These are phyloP conservation scores for Myiozetetes cayanensis DNA, from an alignment of 2,113 vertebrate species.

Conservation along the genomic window DNA sequence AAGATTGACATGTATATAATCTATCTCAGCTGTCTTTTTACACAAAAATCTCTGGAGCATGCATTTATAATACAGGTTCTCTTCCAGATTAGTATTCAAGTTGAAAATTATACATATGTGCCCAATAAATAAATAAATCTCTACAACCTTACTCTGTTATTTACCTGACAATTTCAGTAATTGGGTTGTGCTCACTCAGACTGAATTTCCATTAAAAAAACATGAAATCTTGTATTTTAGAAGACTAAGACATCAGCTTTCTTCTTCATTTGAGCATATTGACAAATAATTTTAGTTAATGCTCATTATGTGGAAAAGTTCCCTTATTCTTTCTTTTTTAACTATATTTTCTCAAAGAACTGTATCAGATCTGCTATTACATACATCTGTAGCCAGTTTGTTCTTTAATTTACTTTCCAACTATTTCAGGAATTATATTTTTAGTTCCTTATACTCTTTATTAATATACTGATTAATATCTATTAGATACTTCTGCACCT, in stretches of 20 bases:
- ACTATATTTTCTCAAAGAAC: not conserved
- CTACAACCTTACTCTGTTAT: not conserved
- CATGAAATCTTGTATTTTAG: not conserved
- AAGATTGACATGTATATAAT: not conserved
- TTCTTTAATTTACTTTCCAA: not conserved
- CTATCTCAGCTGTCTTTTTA: slow-evolving; percentile 15
- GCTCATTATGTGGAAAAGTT: not conserved
- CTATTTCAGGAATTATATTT: not conserved
- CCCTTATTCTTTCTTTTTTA: not conserved
- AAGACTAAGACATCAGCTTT: not conserved
- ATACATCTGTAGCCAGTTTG: not conserved
- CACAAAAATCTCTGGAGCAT: slow-evolving; percentile 10
- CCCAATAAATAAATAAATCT: slow-evolving; percentile 12
- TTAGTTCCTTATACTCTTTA: not conserved
- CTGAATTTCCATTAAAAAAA: slow-evolving; percentile 1
- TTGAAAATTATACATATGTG: not conserved
- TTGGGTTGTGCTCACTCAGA: not conserved
- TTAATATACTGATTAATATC: not conserved
- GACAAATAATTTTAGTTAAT: not conserved
- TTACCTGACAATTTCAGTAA: slow-evolving; percentile 43
- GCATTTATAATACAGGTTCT: not conserved
- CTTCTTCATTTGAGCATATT: slow-evolving; percentile 1
- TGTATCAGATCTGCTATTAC: not conserved
- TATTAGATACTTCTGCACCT: not conserved
- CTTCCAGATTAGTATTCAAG: not conserved